Base-by-base conservation (phyloP, 2,888 invertebrate genomes). In the Cecidostiba fungosa region DNA sequence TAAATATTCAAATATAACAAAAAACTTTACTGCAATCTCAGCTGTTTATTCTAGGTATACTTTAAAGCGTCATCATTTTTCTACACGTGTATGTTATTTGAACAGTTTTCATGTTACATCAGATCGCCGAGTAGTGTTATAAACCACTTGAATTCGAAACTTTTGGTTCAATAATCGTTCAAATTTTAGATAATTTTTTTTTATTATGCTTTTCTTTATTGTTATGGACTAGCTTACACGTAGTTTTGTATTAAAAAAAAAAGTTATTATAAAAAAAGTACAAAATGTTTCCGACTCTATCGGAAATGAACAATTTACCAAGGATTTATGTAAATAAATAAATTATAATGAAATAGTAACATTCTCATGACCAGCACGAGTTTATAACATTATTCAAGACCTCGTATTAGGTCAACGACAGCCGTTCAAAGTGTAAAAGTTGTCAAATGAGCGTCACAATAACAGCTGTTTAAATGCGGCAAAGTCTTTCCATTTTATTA, bases 391-490 rank as follows among this genome's bases (percentile, higher is more conserved):
- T 1, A 70, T 70, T 19, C 12, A 26, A 8, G 8, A 62, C 19
- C 36, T 29, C n/a, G 12, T 36, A 59, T 59, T n/a, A 36, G n/a
- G 5, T n/a, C 50, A 76, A 29, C 16, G 19, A 26, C 43, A n/a
- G n/a, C 10, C 23, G 23, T 10, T 19, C 3, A 2, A 23, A 19
- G n/a, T 23, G 19, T 10, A 8, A 16, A 50, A 50, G 19, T 16
- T 59, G 23, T 23, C 59, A 59, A 23, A 59, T 23, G 23, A 59
- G 23, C 23, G 8, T 23, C 59, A 59, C 12, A 59, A n/a, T n/a
- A 59, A 59, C 23, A 79, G 19, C 36, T 70, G 70, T 32, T 36
- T 73, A 72, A 81, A 73, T 70, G 6, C 8, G 10, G 19, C 36
- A 43, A 47, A 47, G 29, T 39, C 16, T 39, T 43, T 14, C 36